Evolutionary conservation across 2,113 vertebrate genomes (phyloP).

Genomic region (Gambusia affinis): DNA sequence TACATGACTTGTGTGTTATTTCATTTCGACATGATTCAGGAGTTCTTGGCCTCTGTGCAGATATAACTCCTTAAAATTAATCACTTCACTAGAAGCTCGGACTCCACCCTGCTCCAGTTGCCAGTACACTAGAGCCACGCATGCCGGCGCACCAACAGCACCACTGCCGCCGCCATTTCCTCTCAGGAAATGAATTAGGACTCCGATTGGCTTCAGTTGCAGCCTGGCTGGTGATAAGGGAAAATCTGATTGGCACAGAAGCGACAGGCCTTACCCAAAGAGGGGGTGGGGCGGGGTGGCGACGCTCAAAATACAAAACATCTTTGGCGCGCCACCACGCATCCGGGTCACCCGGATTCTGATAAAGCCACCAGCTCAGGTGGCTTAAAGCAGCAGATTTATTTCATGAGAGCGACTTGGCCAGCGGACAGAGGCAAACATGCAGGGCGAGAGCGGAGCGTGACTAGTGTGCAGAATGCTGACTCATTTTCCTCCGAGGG

Average conservation of each 20-base stretch:
- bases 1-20: too few species aligned
- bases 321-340: not conserved
- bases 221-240: conserved; percentile 52
- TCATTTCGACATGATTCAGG: too few species aligned
- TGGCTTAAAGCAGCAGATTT: conserved; percentile 29
- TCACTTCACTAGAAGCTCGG: conserved; percentile 5
- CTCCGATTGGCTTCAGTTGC: conserved; percentile 55
- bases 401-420: conserved; percentile 35
- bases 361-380: conserved; percentile 36
- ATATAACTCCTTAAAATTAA: conserved; percentile 4
- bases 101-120: conserved; percentile 8
- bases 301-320: not conserved
- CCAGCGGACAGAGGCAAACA: conserved; percentile 22
- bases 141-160: conserved; percentile 34
- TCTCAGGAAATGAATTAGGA: conserved; percentile 61
- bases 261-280: conserved; percentile 27
- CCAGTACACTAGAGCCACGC: conserved; percentile 37
- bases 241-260: conserved; percentile 58
- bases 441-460: conserved; percentile 21
- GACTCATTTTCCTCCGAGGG: conserved; percentile 43
- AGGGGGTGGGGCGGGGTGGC: conserved; percentile 1
- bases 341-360: conserved; percentile 20
- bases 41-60: too few species aligned
- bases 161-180: conserved; percentile 45
- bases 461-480: conserved; percentile 35